Conservation (phyloP, 1,140 invertebrate genomes). For the Lepidurus couesii region DNA sequence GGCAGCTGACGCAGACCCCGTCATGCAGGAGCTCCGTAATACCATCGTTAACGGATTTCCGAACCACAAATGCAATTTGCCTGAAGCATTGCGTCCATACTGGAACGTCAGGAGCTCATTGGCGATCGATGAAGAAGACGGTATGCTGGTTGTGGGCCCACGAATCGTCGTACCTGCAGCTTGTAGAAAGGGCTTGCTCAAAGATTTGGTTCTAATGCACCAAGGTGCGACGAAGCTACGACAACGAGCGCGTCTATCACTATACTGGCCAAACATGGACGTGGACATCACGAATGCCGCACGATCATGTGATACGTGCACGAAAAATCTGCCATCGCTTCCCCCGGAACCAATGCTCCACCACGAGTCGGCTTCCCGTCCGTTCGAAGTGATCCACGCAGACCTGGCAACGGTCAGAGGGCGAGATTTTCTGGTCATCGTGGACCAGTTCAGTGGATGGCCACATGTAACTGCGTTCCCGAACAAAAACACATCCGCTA, state of each 20-base stretch:
- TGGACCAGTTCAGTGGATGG: neutral
- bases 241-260: slow-evolving; percentile 37
- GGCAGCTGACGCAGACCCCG: neutral
- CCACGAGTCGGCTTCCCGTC: slow-evolving; percentile 36
- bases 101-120: neutral
- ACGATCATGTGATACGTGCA: slow-evolving; percentile 37
- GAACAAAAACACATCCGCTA: neutral
- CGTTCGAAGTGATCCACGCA: slow-evolving; percentile 39
- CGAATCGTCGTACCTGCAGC: neutral
- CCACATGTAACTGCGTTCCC: neutral
- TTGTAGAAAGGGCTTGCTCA: neutral
- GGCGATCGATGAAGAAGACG: slow-evolving; percentile 23
- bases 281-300: slow-evolving; percentile 38
- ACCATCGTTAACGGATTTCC: slow-evolving; percentile 8
- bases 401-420: slow-evolving; percentile 38
- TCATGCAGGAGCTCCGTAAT: neutral
- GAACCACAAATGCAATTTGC: slow-evolving; percentile 25
- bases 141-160: slow-evolving; percentile 6
- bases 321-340: slow-evolving; percentile 33
- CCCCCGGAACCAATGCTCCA: slow-evolving; percentile 35
- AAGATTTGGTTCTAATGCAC: neutral
- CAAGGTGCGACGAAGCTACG: slow-evolving; percentile 22
- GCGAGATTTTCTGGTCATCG: neutral
- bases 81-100: neutral
- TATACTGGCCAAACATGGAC: slow-evolving; percentile 40